Evolutionary conservation across 2,113 vertebrate genomes (phyloP).

Genomic region (Crotalus tigris): DNA sequence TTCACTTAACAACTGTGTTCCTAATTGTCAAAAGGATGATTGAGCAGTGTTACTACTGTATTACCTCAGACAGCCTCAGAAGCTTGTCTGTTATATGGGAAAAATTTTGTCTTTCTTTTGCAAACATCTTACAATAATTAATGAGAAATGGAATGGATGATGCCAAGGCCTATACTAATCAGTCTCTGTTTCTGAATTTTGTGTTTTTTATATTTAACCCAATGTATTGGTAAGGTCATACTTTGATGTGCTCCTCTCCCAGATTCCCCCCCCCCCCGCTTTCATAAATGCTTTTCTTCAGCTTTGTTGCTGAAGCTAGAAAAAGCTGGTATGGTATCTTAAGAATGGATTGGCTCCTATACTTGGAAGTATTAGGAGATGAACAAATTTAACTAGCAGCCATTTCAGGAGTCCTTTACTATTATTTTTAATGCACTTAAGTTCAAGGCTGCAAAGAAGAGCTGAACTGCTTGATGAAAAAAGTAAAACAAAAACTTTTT

Average conservation of each 20-base stretch:
- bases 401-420: slow-evolving; percentile 29
- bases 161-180: not conserved
- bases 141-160: not conserved
- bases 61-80: not conserved
- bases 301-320: not conserved
- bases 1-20: not conserved
- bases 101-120: not conserved
- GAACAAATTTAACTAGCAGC: not conserved
- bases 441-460: not conserved
- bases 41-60: not conserved
- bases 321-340: not conserved
- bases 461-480: not conserved
- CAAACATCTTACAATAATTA: not conserved
- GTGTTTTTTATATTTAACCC: not conserved
- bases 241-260: not conserved
- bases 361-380: slow-evolving; percentile 20
- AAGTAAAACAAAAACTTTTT: not conserved
- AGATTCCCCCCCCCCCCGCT: slow-evolving; percentile 4
- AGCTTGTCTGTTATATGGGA: not conserved
- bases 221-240: not conserved
- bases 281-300: slow-evolving; percentile 28
- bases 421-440: slow-evolving; percentile 3
- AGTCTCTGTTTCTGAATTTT: not conserved
- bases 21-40: not conserved
- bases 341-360: slow-evolving; percentile 15